Evolutionary conservation across 2,113 vertebrate genomes (phyloP), one percentile per base, ranked within the genome.

Genomic region (Spermophilus dauricus): DNA sequence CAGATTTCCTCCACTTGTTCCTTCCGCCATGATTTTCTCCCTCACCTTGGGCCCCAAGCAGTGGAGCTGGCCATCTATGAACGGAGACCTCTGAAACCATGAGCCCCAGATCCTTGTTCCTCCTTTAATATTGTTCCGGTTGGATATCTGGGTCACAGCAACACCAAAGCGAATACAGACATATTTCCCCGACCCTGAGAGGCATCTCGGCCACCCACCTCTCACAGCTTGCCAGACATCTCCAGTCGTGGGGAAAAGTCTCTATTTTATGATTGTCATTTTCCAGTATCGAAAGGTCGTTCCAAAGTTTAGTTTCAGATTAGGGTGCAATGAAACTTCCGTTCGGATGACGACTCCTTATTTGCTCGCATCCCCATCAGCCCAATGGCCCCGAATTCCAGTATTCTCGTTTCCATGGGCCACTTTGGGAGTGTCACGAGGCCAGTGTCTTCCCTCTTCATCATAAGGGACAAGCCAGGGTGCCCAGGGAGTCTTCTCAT

Each of bases 341-440:
- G 0, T 20, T 30, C 10, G 30, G 42, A 5, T 26, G 28, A 32
- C 12, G 12, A 34, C 6, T 28, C 16, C 9, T 24, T 12, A 2
- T 1, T 3, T n/a, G 4, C n/a, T n/a, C 1, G 30, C 9, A 14
- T 34, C 20, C 5, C 30, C 26, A 0, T 32, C 13, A 13, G 9
- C 28, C 42, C 48, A 14, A 14, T 6, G 20, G 11, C 56, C 75
- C 37, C 12, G 17, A 32, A 37, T 58, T 3, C 13, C 28, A 4
- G 5, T 18, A 16, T 37, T n/a, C 72, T 32, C 9, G 30, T 39
- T 77, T 48, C 28, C 37, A 12, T 11, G 26, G 22, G 18, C 24
- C 18, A 48, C 13, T 32, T 5, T 24, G 37, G 51, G 9, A 16
- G 17, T 37, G 37, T 20, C 18, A 13, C n/a, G 18, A 8, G 24